Percentiles rank a stretch among this genome's conserved stretches.
phyloP scores from a whole-genome alignment of 1,140 invertebrate species.

The Brachionus sp. region DNA sequence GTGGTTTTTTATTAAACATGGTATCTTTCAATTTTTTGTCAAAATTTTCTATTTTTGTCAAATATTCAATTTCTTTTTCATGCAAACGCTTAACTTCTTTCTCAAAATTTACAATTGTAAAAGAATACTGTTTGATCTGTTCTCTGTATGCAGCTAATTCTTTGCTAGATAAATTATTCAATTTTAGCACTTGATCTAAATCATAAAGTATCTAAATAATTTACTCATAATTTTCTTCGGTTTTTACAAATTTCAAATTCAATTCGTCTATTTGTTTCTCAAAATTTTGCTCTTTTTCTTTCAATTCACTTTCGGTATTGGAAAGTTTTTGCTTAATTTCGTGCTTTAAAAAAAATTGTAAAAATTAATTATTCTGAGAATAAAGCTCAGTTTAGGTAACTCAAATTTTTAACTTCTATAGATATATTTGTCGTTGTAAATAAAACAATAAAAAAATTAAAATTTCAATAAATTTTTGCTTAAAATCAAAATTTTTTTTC shows the following conservation, averaged over 20 bases:
- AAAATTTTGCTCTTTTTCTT: not conserved
- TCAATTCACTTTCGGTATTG: not conserved
- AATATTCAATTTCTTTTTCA: constrained; percentile 47
- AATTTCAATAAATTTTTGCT: too few species aligned
- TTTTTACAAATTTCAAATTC: not conserved
- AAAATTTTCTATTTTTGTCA: constrained; percentile 50
- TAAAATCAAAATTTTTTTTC: too few species aligned
- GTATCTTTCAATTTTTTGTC: constrained; percentile 49
- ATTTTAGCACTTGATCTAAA: not conserved
- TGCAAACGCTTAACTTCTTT: constrained; percentile 54
- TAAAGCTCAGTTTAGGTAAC: too few species aligned
- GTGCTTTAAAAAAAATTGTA: not conserved
- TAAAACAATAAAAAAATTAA: too few species aligned
- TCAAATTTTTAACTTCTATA: too few species aligned
- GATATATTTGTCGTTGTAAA: too few species aligned
- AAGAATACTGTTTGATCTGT: constrained; percentile 57
- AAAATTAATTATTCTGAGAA: not conserved
- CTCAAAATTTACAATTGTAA: constrained; percentile 59
- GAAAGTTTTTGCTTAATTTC: not conserved
- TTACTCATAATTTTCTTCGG: constrained; percentile 1
- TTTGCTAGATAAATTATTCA: constrained; percentile 16
- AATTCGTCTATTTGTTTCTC: not conserved
- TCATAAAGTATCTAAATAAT: not conserved
- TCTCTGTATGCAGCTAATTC: constrained; percentile 54
- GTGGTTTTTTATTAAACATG: constrained; percentile 24